Base-by-base conservation (phyloP, 2,797 vertebrate genomes). In the Cephalopachus bancanus region DNA sequence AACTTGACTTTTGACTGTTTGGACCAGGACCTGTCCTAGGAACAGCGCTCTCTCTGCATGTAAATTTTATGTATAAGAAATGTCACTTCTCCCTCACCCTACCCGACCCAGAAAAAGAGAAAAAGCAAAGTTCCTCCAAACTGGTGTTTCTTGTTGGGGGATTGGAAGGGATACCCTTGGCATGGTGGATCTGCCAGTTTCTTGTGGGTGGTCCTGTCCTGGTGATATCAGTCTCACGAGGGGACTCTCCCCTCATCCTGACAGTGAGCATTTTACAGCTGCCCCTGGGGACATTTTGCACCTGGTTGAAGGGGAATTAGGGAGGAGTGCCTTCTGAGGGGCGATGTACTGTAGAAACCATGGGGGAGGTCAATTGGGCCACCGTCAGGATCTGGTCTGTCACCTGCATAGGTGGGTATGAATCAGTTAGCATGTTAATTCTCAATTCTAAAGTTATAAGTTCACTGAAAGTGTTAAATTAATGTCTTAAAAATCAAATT, bases 1-100 rank as follows among this genome's bases (percentile, higher is more conserved):
- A 96, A 98, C 94, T 97, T 30, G 37, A 60, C 59, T 89, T 57
- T 81, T 96, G 91, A 76, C 87, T 87, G 78, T 94, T 95, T 94
- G 97, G 85, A 89, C 92, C 71, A 96, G 97, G 96, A 75, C 79
- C 78, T 97, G 93, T 79, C 83, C 8, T 16, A 49, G 83, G 75
- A 93, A 49, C 93, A 89, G 15, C 15, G 30, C 64, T 11, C 15
- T 95, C 53, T 89, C 83, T 59, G 26, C 19, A 7, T 62, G 10
- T 89, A 96, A 76, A 53, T 20, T 80, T 88, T 86, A 60, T 79
- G 22, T 93, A 24, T 9, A 57, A 60, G 53, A 90, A 71, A 80
- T 91, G 17, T 71, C 55, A 72, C 28, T 89, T 78, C 30, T 17
- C 14, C 17, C 16, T 69, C 30, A 37, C 3, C 7, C 22, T 5